These are phyloP conservation scores for Drosophila navojoa DNA, from an alignment of 1,140 invertebrate genomes.

Conservation along the genomic window DNA sequence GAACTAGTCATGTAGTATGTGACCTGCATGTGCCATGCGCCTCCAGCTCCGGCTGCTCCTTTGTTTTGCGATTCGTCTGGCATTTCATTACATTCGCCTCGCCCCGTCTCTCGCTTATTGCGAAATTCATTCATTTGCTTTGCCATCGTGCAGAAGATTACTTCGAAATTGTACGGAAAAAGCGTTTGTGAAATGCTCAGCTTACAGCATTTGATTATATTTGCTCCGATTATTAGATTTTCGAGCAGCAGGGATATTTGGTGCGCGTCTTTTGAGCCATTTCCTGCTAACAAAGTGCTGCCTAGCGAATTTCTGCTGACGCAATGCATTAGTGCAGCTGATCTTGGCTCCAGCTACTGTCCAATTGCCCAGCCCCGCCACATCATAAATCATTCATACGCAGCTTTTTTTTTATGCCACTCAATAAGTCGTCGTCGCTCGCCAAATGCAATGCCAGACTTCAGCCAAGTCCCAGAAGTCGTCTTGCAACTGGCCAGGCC, in stretches of 20 bases:
- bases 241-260: background rate
- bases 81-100: slow-evolving; percentile 53
- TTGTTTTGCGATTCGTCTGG: slow-evolving; percentile 24
- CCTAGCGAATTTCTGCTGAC: slow-evolving; percentile 32
- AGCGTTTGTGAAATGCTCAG: slow-evolving; percentile 47
- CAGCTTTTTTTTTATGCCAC: slow-evolving; percentile 62
- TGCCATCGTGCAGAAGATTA: slow-evolving; percentile 2
- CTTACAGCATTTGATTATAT: slow-evolving; percentile 49
- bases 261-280: slow-evolving; percentile 10
- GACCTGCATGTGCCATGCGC: slow-evolving; percentile 53
- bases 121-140: slow-evolving; percentile 23
- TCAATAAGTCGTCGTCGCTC: slow-evolving; percentile 52
- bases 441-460: slow-evolving; percentile 27
- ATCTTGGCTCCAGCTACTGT: slow-evolving; percentile 2
- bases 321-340: slow-evolving; percentile 54
- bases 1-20: slow-evolving; percentile 42
- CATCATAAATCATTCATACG: slow-evolving; percentile 76
- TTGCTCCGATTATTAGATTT: slow-evolving; percentile 34
- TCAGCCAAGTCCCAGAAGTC: slow-evolving; percentile 29
- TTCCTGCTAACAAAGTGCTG: slow-evolving; percentile 39
- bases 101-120: slow-evolving; percentile 7
- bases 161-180: slow-evolving; percentile 44
- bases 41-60: slow-evolving; percentile 9
- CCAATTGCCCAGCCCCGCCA: background rate
- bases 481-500: slow-evolving; percentile 21